Evolutionary conservation across 1,140 invertebrate species (phyloP), one percentile per base, ranked within the genome.

Genomic region (Propsilocerus akamusi): DNA sequence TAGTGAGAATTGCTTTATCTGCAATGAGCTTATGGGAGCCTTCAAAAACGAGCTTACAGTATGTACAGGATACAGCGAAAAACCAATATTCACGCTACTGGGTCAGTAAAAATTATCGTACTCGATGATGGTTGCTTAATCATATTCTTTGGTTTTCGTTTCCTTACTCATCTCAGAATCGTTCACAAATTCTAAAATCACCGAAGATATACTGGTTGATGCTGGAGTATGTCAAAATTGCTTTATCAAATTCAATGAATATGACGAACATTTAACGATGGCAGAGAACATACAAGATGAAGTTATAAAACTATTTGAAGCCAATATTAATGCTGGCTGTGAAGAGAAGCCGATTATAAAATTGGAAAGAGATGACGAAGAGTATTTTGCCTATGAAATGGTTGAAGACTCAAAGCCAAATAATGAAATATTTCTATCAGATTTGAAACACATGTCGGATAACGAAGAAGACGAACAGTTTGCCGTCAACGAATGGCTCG

Each of bases 221-320:
- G n/a, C 34, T 7, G 34, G 34, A 41, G 22, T 41, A 20, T 41
- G 34, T 41, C 34, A 41, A 41, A 41, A 41, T 41, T 41, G 34
- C 10, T 41, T 41, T 20, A 41, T 41, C 4, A 41, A 41, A 41
- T 41, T 41, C 17, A 41, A 41, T 41, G 34, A 41, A 20, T 20
- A 20, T 41, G 34, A 41, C 34, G 34, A 41, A 20, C 34, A 41
- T 41, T 20, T 20, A 10, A 7, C 17, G 10, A 41, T 41, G 17
- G 17, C 10, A 2, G 17, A 41, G 1, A 20, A 20, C 5, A 41
- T 41, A 1, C 34, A 41, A 41, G 8, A 41, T 20, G 34, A 41
- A 3, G 6, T 41, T 3, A 2, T 41, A 5, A 17, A n/a, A 4
- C 14, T 41, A 20, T 41, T 41, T 10, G 22, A 41, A 7, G 17